Evolutionary conservation across 2,113 vertebrate genomes (phyloP).

Genomic region (Numida meleagris): DNA sequence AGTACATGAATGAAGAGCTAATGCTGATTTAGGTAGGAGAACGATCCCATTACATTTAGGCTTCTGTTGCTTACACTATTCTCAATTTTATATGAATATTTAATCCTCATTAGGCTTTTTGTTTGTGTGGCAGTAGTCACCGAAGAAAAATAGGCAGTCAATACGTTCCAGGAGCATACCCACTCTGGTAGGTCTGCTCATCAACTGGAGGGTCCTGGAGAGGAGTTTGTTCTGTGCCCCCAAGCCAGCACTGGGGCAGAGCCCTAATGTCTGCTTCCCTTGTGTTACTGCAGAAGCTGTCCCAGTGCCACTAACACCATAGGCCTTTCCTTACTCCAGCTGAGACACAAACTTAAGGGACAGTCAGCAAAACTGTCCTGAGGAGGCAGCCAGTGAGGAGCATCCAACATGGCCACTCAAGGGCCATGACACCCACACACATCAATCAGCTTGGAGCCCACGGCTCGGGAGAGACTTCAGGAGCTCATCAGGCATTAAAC

Average conservation of each 20-base stretch:
- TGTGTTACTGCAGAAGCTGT: background rate
- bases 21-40: background rate
- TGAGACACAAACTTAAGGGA: background rate
- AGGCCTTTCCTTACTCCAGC: background rate
- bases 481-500: background rate
- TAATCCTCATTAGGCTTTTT: conserved; percentile 9
- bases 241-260: too few species aligned
- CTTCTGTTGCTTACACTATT: background rate
- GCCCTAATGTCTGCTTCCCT: background rate
- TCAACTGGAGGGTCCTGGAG: background rate
- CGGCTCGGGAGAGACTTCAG: background rate
- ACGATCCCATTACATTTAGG: background rate
- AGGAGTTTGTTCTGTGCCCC: background rate
- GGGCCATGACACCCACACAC: background rate
- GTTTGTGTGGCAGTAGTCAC: background rate
- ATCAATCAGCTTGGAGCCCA: background rate
- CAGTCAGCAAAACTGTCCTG: background rate
- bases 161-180: background rate
- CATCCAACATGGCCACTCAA: rapidly evolving
- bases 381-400: background rate
- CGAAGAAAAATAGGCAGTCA: background rate
- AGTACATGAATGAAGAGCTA: background rate
- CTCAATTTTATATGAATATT: conserved; percentile 4
- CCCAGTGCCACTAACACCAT: background rate
- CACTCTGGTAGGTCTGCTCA: background rate